phyloP scores from a whole-genome alignment of 2,888 invertebrate species.

The Cactoblastis cactorum region DNA sequence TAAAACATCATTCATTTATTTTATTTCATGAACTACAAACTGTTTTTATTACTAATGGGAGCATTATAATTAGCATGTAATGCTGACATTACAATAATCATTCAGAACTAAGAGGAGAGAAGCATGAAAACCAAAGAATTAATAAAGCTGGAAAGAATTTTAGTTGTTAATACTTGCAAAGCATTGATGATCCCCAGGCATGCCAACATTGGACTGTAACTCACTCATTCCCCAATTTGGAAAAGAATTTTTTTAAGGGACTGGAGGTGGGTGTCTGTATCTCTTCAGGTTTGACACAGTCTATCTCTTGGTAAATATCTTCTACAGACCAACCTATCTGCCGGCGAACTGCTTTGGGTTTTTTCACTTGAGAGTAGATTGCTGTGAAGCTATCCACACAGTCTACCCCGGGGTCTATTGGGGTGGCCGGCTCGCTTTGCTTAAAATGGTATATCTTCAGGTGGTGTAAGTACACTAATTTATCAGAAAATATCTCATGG shows the following conservation, averaged over 20 bases:
- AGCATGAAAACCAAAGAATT: not conserved
- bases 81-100: not conserved
- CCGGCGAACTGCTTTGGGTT: conserved; percentile 60
- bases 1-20: conserved; percentile 6
- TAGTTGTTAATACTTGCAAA: conserved; percentile 22
- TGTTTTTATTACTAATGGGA: not conserved
- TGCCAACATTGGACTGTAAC: conserved; percentile 59
- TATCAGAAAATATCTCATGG: conserved; percentile 66
- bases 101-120: not conserved
- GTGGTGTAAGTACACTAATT: conserved; percentile 58
- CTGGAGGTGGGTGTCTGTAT: conserved; percentile 63
- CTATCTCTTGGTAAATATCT: conserved; percentile 74
- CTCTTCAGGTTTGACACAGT: conserved; percentile 61
- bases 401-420: conserved; percentile 46
- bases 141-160: conserved; percentile 16
- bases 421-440: conserved; percentile 23
- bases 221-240: conserved; percentile 73
- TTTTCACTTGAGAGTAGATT: conserved; percentile 57
- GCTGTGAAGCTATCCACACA: conserved; percentile 62
- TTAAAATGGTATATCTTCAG: conserved; percentile 55
- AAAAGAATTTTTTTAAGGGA: conserved; percentile 67
- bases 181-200: conserved; percentile 42
- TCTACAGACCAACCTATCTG: conserved; percentile 75
- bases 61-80: not conserved
- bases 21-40: not conserved